Evolutionary conservation across 2,888 invertebrate species (phyloP).

Genomic region (Noctua pronuba): DNA sequence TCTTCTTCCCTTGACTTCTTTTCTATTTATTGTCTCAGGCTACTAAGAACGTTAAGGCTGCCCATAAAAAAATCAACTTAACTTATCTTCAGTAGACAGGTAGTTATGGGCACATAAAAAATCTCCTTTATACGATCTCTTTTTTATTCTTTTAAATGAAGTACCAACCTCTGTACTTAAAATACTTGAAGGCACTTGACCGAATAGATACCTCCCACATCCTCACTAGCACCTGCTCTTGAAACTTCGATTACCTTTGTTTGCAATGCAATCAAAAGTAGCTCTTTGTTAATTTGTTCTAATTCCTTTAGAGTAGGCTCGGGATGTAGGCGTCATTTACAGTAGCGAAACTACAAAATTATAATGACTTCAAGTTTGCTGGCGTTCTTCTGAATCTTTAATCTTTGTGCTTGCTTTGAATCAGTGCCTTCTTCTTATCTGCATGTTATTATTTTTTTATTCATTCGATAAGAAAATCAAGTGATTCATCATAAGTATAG

Average conservation of each 20-base stretch:
- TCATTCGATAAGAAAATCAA: background rate
- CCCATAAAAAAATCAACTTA: background rate
- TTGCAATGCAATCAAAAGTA: slow-evolving; percentile 55
- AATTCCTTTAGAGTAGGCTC: slow-evolving; percentile 16
- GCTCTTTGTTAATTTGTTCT: slow-evolving; percentile 39
- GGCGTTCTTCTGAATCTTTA: background rate
- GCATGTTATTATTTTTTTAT: background rate
- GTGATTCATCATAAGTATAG: background rate
- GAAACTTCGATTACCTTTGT: slow-evolving; percentile 54
- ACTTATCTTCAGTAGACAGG: background rate
- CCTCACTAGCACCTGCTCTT: slow-evolving; percentile 31
- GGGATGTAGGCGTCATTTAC: background rate
- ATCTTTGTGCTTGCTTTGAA: background rate
- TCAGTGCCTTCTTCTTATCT: background rate
- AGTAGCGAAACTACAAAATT: background rate
- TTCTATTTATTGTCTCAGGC: background rate
- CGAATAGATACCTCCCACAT: slow-evolving; percentile 47
- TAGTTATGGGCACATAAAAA: background rate
- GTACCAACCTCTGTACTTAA: slow-evolving; percentile 20
- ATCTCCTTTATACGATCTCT: background rate
- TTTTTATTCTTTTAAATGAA: slow-evolving; percentile 31
- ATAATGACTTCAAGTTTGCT: background rate
- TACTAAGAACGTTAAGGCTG: background rate
- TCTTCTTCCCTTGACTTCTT: background rate
- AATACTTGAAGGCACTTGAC: slow-evolving; percentile 29